A percentile compares a stretch with the other conserved stretches of the same genome.
phyloP scores from a whole-genome alignment of 2,797 vertebrate genomes.

The Myotis myotis region DNA sequence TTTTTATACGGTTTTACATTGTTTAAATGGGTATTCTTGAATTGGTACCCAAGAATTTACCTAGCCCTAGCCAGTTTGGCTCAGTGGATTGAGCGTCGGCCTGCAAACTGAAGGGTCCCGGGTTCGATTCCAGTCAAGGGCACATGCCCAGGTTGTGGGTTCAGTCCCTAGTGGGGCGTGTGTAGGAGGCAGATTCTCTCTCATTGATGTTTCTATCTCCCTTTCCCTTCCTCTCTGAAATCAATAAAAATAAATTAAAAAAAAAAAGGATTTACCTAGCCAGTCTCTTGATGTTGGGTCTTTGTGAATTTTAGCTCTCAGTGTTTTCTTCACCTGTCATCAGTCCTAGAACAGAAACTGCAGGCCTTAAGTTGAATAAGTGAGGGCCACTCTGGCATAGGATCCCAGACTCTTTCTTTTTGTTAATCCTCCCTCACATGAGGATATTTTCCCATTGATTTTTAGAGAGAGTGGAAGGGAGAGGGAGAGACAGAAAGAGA shows the following conservation, averaged over 20 bases:
- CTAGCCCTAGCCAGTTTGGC: neutral
- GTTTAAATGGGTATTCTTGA: neutral
- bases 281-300: neutral
- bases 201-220: too few species aligned
- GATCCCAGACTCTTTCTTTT: neutral
- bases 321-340: neutral
- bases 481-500: too few species aligned
- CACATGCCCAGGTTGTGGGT: too few species aligned
- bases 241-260: too few species aligned
- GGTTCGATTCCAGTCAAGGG: too few species aligned
- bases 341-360: neutral
- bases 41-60: neutral
- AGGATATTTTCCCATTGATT: too few species aligned
- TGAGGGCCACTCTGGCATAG: neutral
- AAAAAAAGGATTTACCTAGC: neutral
- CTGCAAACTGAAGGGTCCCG: too few species aligned
- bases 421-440: neutral
- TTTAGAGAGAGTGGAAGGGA: neutral
- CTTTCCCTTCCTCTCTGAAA: too few species aligned
- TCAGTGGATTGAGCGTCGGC: too few species aligned
- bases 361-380: neutral
- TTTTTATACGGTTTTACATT: neutral
- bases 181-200: too few species aligned
- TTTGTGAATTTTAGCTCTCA: neutral
- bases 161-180: too few species aligned